Percentiles rank a stretch among this genome's conserved stretches.
These are phyloP conservation scores for Bombus waltoni DNA, from an alignment of 1,140 invertebrate species.

Conservation along the genomic window DNA sequence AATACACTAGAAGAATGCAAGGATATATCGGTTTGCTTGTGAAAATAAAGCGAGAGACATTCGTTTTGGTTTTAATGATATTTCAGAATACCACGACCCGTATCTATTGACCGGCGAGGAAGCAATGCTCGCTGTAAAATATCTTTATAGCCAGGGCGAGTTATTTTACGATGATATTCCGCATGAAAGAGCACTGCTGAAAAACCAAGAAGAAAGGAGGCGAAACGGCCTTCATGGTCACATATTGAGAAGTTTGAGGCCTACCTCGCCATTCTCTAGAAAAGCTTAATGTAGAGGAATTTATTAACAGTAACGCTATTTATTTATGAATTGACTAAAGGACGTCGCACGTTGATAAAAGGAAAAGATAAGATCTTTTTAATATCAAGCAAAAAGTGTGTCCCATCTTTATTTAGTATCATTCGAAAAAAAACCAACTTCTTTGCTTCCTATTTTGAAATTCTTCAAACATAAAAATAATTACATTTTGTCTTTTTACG, in stretches of 20 bases:
- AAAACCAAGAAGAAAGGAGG: constrained; percentile 84
- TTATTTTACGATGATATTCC: constrained; percentile 86
- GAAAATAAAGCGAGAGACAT: not conserved
- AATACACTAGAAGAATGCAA: not conserved
- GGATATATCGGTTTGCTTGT: not conserved
- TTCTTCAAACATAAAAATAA: not conserved
- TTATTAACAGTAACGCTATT: constrained; percentile 7
- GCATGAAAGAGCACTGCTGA: constrained; percentile 84
- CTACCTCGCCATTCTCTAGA: constrained; percentile 84
- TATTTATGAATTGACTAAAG: not conserved
- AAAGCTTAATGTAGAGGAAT: constrained; percentile 34
- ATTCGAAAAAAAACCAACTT: not conserved
- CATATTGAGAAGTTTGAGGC: constrained; percentile 84
- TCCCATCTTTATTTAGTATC: not conserved
- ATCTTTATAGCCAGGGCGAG: constrained; percentile 82
- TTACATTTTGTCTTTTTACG: not conserved
- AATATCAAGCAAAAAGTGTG: not conserved
- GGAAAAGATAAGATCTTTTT: not conserved
- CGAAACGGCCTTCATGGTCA: constrained; percentile 84
- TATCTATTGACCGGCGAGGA: constrained; percentile 82
- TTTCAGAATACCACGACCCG: constrained; percentile 79
- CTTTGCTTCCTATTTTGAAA: not conserved
- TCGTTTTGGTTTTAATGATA: not conserved
- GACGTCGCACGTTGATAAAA: not conserved
- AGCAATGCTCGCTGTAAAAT: constrained; percentile 82